A percentile compares a stretch with the other conserved stretches of the same genome.
These are phyloP conservation scores for Speoplatyrhinus poulsoni DNA, from an alignment of 2,113 vertebrate genomes.

Conservation along the genomic window DNA sequence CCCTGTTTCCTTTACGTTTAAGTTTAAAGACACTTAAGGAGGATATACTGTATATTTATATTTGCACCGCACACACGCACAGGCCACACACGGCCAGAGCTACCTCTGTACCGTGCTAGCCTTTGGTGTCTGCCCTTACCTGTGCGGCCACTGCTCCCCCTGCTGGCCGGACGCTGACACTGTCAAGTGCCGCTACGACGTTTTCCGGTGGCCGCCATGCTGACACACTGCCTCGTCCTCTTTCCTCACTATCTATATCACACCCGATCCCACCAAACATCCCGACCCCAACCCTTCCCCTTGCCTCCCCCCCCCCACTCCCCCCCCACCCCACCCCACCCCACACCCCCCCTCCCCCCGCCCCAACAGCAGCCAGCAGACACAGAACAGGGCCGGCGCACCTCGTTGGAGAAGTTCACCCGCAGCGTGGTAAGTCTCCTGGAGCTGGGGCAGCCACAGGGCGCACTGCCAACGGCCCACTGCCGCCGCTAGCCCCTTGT, in stretches of 20 bases:
- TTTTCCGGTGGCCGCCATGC: constrained; percentile 40
- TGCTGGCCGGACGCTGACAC: constrained; percentile 56
- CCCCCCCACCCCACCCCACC: constrained; percentile 36
- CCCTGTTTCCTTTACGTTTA: background rate
- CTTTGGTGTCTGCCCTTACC: constrained; percentile 55
- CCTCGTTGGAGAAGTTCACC: constrained; percentile 98
- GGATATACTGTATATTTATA: too few relatives aligned
- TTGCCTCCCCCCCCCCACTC: constrained; percentile 47
- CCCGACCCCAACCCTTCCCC: constrained; percentile 58
- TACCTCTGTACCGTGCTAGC: constrained; percentile 44
- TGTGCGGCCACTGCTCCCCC: constrained; percentile 52
- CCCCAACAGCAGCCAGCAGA: constrained; percentile 85
- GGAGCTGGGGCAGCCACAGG: constrained; percentile 66
- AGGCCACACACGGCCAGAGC: constrained; percentile 55
- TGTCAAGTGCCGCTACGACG: constrained; percentile 26
- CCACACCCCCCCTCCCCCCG: constrained; percentile 46
- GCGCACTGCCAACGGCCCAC: constrained; percentile 68
- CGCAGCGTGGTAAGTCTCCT: constrained; percentile 93
- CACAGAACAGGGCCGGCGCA: constrained; percentile 95
- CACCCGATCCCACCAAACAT: constrained; percentile 42
- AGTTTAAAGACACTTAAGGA: background rate
- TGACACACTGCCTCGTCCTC: constrained; percentile 48
- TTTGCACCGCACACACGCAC: background rate
- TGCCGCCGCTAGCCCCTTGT: constrained; percentile 58
- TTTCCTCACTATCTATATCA: constrained; percentile 50